phyloP scores from a whole-genome alignment of 2,888 invertebrate genomes.

The Dioctria rufipes region DNA sequence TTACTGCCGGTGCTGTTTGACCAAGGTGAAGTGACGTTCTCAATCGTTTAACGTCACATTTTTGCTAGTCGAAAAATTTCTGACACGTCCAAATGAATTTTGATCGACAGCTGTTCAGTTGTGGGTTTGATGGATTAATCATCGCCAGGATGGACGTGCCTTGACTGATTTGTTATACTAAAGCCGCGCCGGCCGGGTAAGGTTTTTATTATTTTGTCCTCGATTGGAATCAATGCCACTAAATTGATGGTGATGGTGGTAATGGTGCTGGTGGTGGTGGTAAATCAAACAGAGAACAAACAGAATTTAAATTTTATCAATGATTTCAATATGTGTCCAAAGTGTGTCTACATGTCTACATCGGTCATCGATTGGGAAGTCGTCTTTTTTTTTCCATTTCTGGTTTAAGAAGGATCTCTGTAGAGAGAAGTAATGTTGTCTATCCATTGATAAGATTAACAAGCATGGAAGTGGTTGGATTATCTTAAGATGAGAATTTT shows the following conservation, averaged over 20 bases:
- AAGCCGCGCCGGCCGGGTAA: neutral
- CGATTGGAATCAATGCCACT: neutral
- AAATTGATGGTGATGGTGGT: constrained; percentile 6
- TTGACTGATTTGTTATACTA: constrained; percentile 22
- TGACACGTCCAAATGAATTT: constrained; percentile 53
- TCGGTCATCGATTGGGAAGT: no score
- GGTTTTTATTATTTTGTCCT: neutral
- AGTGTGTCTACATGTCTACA: no score
- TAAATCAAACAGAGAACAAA: constrained; percentile 28
- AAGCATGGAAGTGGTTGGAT: neutral
- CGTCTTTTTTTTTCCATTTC: no score
- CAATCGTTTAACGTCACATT: constrained; percentile 46
- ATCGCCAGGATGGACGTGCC: constrained; percentile 33
- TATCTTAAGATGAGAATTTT: constrained; percentile 7
- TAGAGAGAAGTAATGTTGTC: neutral
- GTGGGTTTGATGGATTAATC: constrained; percentile 50
- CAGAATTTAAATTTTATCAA: constrained; percentile 23
- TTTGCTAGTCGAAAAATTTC: constrained; percentile 44
- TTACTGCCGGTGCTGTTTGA: neutral
- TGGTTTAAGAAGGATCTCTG: no score
- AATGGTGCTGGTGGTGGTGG: constrained; percentile 32
- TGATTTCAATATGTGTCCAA: neutral
- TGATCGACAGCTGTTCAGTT: constrained; percentile 46
- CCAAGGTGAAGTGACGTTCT: neutral
- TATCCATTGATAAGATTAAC: constrained; percentile 5